Conservation (phyloP, 2,888 invertebrate species). For the Scelioninae gen. 1 region DNA sequence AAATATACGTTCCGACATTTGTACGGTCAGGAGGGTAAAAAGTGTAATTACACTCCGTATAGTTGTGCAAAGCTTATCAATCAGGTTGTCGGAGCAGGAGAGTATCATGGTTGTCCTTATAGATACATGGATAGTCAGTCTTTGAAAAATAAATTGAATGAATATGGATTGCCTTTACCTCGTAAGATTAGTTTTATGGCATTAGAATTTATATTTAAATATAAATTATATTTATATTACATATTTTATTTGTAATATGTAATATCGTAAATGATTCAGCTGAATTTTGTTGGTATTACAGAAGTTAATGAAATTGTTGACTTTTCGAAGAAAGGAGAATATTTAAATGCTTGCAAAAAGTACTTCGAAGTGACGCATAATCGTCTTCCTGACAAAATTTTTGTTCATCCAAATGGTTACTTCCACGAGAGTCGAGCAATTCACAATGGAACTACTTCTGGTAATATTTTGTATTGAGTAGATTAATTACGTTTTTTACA, state of each 20-base stretch:
- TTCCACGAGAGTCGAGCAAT: slow-evolving; percentile 87
- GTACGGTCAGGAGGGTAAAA: slow-evolving; percentile 97
- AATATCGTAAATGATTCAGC: not conserved
- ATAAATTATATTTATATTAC: not conserved
- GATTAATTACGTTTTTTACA: no score
- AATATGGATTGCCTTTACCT: slow-evolving; percentile 87
- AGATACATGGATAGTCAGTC: slow-evolving; percentile 90
- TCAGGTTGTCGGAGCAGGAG: slow-evolving; percentile 89
- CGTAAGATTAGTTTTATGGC: slow-evolving; percentile 84
- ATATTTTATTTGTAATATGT: not conserved
- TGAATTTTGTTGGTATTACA: slow-evolving; percentile 80
- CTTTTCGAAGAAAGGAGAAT: slow-evolving; percentile 91
- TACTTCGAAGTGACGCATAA: slow-evolving; percentile 92
- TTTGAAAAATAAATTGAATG: slow-evolving; percentile 89
- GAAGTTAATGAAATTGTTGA: slow-evolving; percentile 90
- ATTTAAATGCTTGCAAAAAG: slow-evolving; percentile 94
- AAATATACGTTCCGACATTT: slow-evolving; percentile 95
- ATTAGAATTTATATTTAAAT: no score
- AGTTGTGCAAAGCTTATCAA: slow-evolving; percentile 96
- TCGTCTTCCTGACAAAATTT: slow-evolving; percentile 87
- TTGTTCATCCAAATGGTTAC: slow-evolving; percentile 96
- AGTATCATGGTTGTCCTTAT: slow-evolving; percentile 97
- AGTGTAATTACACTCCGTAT: slow-evolving; percentile 94
- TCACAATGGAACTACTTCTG: slow-evolving; percentile 71
- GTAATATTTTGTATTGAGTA: slow-evolving; percentile 13